Percentiles rank a stretch among this genome's conserved stretches.
These are phyloP conservation scores for Epinephelus malabaricus DNA, from an alignment of 2,797 vertebrate species.

Conservation along the genomic window DNA sequence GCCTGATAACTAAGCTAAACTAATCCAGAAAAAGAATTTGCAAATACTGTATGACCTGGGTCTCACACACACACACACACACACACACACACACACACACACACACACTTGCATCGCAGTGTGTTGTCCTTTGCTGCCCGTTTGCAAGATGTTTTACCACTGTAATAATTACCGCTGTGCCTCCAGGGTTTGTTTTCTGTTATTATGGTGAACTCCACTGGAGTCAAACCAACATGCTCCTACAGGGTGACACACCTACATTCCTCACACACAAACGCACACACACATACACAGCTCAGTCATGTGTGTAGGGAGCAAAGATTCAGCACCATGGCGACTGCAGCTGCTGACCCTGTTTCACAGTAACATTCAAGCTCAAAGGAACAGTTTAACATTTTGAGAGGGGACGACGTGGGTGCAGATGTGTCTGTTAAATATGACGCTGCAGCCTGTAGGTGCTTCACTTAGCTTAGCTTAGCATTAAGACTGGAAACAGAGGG, in stretches of 20 bases:
- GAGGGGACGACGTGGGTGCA: too few relatives aligned
- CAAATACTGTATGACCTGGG: conserved; percentile 40
- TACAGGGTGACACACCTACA: conserved; percentile 57
- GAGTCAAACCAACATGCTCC: conserved; percentile 45
- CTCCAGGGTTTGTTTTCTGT: conserved; percentile 61
- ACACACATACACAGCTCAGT: background rate
- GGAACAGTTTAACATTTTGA: background rate
- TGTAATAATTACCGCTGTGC: conserved; percentile 44
- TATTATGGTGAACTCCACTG: conserved; percentile 41
- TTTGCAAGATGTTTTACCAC: conserved; percentile 26
- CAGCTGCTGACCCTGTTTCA: conserved; percentile 19
- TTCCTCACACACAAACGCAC: conserved; percentile 50
- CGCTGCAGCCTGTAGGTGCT: background rate
- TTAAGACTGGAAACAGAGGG: background rate
- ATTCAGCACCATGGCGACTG: background rate
- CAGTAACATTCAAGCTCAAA: conserved; percentile 1
- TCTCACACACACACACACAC: conserved; percentile 9
- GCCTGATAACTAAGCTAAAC: conserved; percentile 20
- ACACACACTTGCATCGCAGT: background rate
- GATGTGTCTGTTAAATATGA: too few relatives aligned
- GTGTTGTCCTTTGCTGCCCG: background rate
- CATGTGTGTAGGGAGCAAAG: conserved; percentile 17
- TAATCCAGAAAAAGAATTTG: conserved; percentile 23
- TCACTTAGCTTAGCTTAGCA: conserved; percentile 30
- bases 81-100: conserved; percentile 25